phyloP scores from a whole-genome alignment of 2,888 invertebrate genomes.

The Dasypogon diadema region DNA sequence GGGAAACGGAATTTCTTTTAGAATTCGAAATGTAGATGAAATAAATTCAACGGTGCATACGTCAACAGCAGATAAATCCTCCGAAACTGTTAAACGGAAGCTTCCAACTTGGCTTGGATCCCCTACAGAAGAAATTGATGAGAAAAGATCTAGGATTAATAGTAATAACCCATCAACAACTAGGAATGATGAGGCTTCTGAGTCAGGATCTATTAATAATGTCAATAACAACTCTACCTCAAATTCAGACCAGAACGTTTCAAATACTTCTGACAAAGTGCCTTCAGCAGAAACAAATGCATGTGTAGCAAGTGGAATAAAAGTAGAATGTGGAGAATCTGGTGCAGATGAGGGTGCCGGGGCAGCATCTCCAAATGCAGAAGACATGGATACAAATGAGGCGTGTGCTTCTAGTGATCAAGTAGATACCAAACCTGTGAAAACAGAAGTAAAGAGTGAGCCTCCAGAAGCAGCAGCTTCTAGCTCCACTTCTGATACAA shows the following conservation, averaged over 20 bases:
- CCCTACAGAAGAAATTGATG: background rate
- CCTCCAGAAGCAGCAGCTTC: background rate
- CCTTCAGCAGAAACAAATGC: too few relatives aligned
- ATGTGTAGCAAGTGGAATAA: background rate
- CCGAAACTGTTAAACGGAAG: background rate
- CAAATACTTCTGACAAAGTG: too few relatives aligned
- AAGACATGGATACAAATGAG: background rate
- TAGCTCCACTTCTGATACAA: background rate
- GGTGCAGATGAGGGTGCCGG: background rate
- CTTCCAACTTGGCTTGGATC: constrained; percentile 4
- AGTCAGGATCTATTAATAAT: too few relatives aligned
- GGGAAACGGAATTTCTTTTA: background rate
- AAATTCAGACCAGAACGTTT: too few relatives aligned
- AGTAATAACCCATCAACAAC: background rate
- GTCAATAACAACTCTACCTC: too few relatives aligned
- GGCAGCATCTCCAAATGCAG: background rate
- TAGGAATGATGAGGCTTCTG: background rate
- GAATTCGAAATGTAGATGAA: constrained; percentile 25
- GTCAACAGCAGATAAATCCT: background rate
- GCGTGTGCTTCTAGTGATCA: too few relatives aligned
- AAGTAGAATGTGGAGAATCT: background rate
- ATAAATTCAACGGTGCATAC: constrained; percentile 15
- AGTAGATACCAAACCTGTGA: background rate
- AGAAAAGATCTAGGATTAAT: background rate
- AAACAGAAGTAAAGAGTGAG: background rate